Evolutionary conservation across 1,140 invertebrate species (phyloP).

Genomic region (Pseudomyrmex cubaensis): DNA sequence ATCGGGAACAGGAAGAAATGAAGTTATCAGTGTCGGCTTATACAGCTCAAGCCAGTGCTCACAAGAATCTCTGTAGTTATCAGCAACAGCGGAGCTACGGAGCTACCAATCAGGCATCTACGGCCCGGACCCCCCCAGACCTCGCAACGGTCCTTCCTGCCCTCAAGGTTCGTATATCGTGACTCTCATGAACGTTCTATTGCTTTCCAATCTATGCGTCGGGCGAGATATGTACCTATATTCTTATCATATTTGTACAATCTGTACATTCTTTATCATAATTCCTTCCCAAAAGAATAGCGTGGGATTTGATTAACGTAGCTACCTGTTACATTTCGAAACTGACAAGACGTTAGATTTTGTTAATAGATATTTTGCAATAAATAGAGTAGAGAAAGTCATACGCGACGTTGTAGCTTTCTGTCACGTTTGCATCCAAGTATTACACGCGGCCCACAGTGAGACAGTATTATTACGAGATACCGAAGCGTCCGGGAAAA

Average conservation of each 20-base stretch:
- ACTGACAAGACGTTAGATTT: too few relatives aligned
- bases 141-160: slow-evolving; percentile 83
- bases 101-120: slow-evolving; percentile 88
- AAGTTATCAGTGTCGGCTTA: slow-evolving; percentile 94
- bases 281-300: too few relatives aligned
- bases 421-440: too few relatives aligned
- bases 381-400: too few relatives aligned
- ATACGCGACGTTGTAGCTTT: too few relatives aligned
- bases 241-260: neutral
- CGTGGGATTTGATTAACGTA: too few relatives aligned
- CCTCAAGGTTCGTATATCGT: slow-evolving; percentile 85
- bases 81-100: slow-evolving; percentile 92
- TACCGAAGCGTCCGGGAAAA: too few relatives aligned
- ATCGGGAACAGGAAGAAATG: slow-evolving; percentile 86
- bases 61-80: slow-evolving; percentile 92
- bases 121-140: slow-evolving; percentile 85
- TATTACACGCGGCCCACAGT: too few relatives aligned
- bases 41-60: slow-evolving; percentile 92
- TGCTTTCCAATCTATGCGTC: neutral
- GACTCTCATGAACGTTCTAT: neutral
- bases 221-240: neutral
- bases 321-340: too few relatives aligned
- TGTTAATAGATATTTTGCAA: too few relatives aligned
- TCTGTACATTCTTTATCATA: too few relatives aligned
- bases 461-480: too few relatives aligned